Base-by-base conservation (phyloP, 2,888 invertebrate genomes). In the Azorinus chamasolen region DNA sequence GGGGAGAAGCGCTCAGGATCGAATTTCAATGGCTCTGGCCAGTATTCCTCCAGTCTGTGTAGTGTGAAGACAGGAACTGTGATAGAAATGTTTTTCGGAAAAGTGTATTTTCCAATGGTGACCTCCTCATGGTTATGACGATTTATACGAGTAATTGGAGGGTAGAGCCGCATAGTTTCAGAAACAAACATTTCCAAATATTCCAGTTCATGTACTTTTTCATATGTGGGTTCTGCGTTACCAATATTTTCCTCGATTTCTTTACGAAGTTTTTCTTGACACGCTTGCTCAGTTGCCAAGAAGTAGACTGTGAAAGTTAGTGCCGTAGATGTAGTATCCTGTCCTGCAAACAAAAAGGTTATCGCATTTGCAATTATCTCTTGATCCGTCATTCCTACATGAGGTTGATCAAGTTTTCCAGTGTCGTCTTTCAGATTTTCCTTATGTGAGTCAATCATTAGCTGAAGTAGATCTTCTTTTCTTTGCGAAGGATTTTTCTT, bases 151-250 rank as follows among this genome's bases (percentile, higher is more conserved):
- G 76, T 72, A 0, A 78, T 71, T 8, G 87, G 83, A 4, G 85
- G 82, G 61, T 78, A 85, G 16, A 84, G 39, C 4, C 87, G 75
- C 24, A 87, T 66, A 1, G 80, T 76, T 54, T 87, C 87, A 3
- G 76, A 78, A 1, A 87, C 45, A 45, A 82, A 74, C 70, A 80
- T 82, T 14, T 87, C 85, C 57, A 87, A 54, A 57, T 73, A 80
- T 12, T 63, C 61, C 27, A 87, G 57, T 54, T 71, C 63, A 24
- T 70, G 53, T n/a, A 87, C 75, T 22, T 72, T 74, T 41, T 84
- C 84, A 37, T 87, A 83, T 0, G 62, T 62, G 10, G 83, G 82
- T 5, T 63, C 64, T 8, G 70, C n/a, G 10, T 45, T 20, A 0
- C 80, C 73, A n/a, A 80, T 55, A 6, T 70, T 64, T 3, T 65